phyloP scores from a whole-genome alignment of 2,888 invertebrate genomes.

The Zaprionus lineosus region DNA sequence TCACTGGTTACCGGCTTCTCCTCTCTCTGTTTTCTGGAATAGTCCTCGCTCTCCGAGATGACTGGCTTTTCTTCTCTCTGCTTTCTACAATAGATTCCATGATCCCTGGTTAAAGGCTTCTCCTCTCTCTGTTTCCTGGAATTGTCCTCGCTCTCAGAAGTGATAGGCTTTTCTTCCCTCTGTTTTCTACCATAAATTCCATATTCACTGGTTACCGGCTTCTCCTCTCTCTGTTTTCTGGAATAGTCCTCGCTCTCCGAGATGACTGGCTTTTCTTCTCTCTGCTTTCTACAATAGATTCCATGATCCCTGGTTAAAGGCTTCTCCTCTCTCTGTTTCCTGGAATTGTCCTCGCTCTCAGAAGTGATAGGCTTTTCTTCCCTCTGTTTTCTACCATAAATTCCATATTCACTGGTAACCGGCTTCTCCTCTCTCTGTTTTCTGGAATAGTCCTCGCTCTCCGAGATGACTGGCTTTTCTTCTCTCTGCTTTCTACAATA shows the following conservation, averaged over 20 bases:
- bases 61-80: neutral
- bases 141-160: neutral
- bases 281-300: neutral
- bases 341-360: neutral
- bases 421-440: neutral
- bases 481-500: neutral
- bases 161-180: conserved; percentile 5
- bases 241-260: neutral
- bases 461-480: neutral
- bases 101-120: neutral
- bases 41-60: neutral
- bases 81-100: neutral
- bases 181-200: neutral
- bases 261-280: neutral
- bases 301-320: neutral
- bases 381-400: neutral
- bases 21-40: neutral
- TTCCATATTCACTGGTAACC: neutral
- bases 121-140: neutral
- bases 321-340: neutral
- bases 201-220: neutral
- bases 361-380: neutral
- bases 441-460: neutral
- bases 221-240: conserved; percentile 6
- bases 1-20: neutral